phyloP scores from a whole-genome alignment of 2,113 vertebrate genomes.

The Cairina moschata region DNA sequence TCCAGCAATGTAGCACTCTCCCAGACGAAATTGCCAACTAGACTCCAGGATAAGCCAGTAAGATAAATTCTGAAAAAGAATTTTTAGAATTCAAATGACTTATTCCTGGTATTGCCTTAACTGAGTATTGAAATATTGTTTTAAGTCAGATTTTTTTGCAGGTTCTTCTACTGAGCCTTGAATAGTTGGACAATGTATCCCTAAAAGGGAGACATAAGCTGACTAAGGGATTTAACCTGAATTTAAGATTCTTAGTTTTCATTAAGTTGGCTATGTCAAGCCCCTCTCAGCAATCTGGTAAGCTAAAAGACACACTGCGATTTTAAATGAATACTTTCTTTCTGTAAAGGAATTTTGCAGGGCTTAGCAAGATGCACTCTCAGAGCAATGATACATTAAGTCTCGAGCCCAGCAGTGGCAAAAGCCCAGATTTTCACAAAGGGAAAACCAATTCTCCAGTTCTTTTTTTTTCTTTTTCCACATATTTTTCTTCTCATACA shows the following conservation, averaged over 20 bases:
- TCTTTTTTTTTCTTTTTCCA: neutral
- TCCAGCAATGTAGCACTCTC: neutral
- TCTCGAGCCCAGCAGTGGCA: neutral
- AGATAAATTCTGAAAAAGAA: neutral
- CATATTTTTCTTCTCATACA: neutral
- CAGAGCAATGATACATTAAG: neutral
- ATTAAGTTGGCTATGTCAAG: conserved; percentile 20
- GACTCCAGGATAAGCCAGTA: neutral
- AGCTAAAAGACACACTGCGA: conserved; percentile 7
- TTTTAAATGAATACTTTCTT: conserved; percentile 44
- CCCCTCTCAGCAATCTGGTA: neutral
- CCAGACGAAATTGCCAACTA: neutral
- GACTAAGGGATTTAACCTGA: conserved; percentile 37
- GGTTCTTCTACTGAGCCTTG: neutral
- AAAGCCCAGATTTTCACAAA: neutral
- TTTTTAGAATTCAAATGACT: neutral
- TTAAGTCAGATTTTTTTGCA: neutral
- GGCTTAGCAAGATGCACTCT: conserved; percentile 15
- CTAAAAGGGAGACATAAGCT: conserved; percentile 26
- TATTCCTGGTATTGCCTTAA: neutral
- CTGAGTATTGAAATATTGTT: neutral
- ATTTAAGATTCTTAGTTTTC: conserved; percentile 51
- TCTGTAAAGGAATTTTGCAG: neutral
- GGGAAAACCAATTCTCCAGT: neutral
- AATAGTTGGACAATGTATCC: neutral